phyloP scores from a whole-genome alignment of 2,797 vertebrate species.

The Mus caroli region DNA sequence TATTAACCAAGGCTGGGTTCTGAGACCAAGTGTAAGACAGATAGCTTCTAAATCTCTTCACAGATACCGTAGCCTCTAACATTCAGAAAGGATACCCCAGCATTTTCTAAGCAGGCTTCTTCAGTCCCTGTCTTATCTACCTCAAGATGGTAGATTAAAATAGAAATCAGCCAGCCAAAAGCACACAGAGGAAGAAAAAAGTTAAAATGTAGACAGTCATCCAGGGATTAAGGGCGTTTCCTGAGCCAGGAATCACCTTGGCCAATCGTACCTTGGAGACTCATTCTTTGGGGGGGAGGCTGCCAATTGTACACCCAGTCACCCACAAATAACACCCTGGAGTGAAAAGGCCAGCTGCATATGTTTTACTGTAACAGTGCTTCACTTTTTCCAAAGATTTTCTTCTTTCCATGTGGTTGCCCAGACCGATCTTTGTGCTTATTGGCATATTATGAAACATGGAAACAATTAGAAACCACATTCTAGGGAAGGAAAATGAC shows the following conservation, averaged over 20 bases:
- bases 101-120: not conserved
- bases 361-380: conserved; percentile 31
- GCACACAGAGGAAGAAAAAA: not conserved
- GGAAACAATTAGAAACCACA: conserved; percentile 83
- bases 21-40: not conserved
- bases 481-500: conserved; percentile 52
- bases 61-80: not conserved
- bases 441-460: conserved; percentile 82
- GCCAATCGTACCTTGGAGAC: conserved; percentile 20
- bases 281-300: not conserved
- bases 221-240: conserved; percentile 2
- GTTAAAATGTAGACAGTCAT: not conserved
- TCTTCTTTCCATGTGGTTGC: conserved; percentile 63
- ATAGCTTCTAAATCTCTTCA: not conserved
- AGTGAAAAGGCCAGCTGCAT: conserved; percentile 72
- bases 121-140: not conserved
- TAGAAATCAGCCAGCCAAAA: conserved; percentile 32
- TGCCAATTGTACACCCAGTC: not conserved
- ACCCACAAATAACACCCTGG: conserved; percentile 72
- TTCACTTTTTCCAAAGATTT: conserved; percentile 70
- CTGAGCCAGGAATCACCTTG: conserved; percentile 61
- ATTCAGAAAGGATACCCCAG: not conserved
- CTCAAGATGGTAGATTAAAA: not conserved
- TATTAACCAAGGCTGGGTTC: not conserved
- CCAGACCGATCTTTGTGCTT: conserved; percentile 72